These are phyloP conservation scores for Gisinianus flammeolus DNA, from an alignment of 2,888 invertebrate species.

Conservation along the genomic window DNA sequence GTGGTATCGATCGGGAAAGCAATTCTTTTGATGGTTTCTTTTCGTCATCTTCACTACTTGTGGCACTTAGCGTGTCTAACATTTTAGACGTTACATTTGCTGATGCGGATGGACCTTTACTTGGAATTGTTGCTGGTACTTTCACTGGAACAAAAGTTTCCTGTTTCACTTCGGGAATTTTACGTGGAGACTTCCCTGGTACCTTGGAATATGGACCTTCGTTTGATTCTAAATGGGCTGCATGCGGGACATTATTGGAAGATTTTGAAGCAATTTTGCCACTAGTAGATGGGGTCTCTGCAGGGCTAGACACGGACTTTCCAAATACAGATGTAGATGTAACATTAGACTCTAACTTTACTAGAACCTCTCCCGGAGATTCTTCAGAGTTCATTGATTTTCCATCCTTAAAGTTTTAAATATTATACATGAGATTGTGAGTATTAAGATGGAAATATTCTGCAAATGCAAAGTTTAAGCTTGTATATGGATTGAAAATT, in stretches of 20 bases:
- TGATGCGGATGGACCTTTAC: slow-evolving; percentile 45
- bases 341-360: slow-evolving; percentile 52
- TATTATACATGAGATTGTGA: not conserved
- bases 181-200: slow-evolving; percentile 43
- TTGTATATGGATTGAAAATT: too few relatives aligned
- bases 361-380: slow-evolving; percentile 46
- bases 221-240: slow-evolving; percentile 24
- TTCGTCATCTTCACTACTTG: slow-evolving; percentile 52
- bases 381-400: slow-evolving; percentile 49
- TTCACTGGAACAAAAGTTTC: slow-evolving; percentile 50
- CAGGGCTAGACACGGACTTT: slow-evolving; percentile 54
- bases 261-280: slow-evolving; percentile 21
- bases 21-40: slow-evolving; percentile 39
- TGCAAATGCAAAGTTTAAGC: too few relatives aligned
- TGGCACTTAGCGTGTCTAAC: slow-evolving; percentile 50
- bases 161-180: slow-evolving; percentile 40
- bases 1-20: slow-evolving; percentile 38
- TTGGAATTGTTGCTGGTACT: slow-evolving; percentile 43
- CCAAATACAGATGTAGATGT: slow-evolving; percentile 53
- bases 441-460: too few relatives aligned
- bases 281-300: slow-evolving; percentile 35
- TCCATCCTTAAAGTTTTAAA: slow-evolving; percentile 49
- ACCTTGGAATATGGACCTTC: slow-evolving; percentile 37
- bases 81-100: slow-evolving; percentile 35
- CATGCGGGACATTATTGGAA: slow-evolving; percentile 15